Conservation (phyloP, 2,888 invertebrate species). For the Hanleya hanleyi region DNA sequence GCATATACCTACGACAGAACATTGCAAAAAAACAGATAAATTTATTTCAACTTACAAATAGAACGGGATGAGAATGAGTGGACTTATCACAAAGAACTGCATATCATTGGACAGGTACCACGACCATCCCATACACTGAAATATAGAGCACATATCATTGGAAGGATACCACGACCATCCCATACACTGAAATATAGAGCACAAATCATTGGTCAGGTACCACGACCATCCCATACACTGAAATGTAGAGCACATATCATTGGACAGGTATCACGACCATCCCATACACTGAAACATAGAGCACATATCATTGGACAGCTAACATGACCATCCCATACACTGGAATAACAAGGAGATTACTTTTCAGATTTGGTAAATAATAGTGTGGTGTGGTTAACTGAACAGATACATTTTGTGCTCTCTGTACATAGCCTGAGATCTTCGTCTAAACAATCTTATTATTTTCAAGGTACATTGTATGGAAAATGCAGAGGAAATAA, state of each 20-base stretch:
- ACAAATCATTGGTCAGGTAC: slow-evolving; percentile 66
- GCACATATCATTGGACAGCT: slow-evolving; percentile 17
- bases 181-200: slow-evolving; percentile 51
- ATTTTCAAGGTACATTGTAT: too few relatives aligned
- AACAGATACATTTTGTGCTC: too few relatives aligned
- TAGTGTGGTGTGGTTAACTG: too few relatives aligned
- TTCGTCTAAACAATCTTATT: too few relatives aligned
- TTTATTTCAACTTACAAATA: slow-evolving; percentile 62
- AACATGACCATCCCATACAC: slow-evolving; percentile 60
- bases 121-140: too few relatives aligned
- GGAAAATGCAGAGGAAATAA: too few relatives aligned
- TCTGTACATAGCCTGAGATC: too few relatives aligned
- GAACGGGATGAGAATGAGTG: slow-evolving; percentile 50
- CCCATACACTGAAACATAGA: slow-evolving; percentile 58
- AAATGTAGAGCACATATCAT: slow-evolving; percentile 28
- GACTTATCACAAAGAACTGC: slow-evolving; percentile 61
- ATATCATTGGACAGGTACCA: slow-evolving; percentile 68
- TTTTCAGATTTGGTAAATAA: neutral
- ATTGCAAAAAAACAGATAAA: too few relatives aligned
- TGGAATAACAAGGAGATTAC: slow-evolving; percentile 15
- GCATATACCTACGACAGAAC: too few relatives aligned
- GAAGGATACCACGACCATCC: too few relatives aligned
- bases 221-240: slow-evolving; percentile 68
- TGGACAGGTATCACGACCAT: slow-evolving; percentile 42
- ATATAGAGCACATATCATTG: too few relatives aligned